These are phyloP conservation scores for Pelosia muscerda DNA, from an alignment of 2,888 invertebrate species.

Conservation along the genomic window DNA sequence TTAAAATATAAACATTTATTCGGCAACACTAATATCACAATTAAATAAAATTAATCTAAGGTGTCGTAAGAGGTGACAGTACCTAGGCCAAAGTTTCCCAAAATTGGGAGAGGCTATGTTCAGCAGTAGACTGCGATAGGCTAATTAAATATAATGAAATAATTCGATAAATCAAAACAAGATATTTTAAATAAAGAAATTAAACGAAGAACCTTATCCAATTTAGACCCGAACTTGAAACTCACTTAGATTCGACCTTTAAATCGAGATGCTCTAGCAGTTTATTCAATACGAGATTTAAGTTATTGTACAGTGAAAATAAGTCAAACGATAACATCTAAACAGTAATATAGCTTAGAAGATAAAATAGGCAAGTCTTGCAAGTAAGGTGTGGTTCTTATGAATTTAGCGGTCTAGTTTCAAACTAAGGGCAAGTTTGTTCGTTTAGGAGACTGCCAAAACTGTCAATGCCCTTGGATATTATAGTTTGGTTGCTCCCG, in stretches of 20 bases:
- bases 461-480: neutral
- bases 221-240: conserved; percentile 3
- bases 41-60: no score
- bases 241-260: conserved; percentile 9
- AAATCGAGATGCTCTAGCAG: conserved; percentile 3
- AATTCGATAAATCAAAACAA: no score
- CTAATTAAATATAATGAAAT: no score
- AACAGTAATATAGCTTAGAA: conserved; percentile 18
- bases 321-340: conserved; percentile 27
- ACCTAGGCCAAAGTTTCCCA: no score
- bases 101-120: no score
- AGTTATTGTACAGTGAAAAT: conserved; percentile 24
- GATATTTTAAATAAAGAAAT: no score
- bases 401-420: neutral
- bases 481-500: no score
- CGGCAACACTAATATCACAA: no score
- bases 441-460: neutral
- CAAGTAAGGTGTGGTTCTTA: neutral
- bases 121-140: no score
- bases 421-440: neutral
- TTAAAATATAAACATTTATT: no score
- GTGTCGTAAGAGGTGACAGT: no score
- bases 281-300: conserved; percentile 2
- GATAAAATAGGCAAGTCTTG: conserved; percentile 6
- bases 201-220: no score